Base-by-base conservation (phyloP, 2,113 vertebrate genomes). In the Tragelaphus buxtoni region DNA sequence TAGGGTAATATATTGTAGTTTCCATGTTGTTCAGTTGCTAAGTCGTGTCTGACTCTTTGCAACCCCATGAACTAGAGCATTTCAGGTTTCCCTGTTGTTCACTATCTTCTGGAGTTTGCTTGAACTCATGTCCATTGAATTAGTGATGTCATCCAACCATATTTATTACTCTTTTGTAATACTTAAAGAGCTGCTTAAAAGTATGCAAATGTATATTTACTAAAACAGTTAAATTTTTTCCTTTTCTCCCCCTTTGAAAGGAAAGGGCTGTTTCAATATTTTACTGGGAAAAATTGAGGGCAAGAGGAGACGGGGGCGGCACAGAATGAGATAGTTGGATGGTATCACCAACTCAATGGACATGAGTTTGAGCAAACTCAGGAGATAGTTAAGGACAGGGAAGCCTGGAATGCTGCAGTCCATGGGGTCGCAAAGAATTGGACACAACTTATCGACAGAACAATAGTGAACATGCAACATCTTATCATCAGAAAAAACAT, bases 1-100 rank as follows among this genome's bases (percentile, higher is more conserved):
- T 99, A 99, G 98, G 98, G 99, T 99, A 99, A 99, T 99, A 99
- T 99, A 99, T 98, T 99, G 98, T 99, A 99, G 98, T 99, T 98
- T 99, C 99, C 98, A n/a, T 17, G 35, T 72, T 72, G 20, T 72
- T 72, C 35, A 72, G 65, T 6, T 39, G 20, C 65, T 72, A 39
- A 72, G 2, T 39, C 2, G 0, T 72, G 22, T 72, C 65, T 2
- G 1, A 72, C 65, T 69, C 18, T 72, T 69, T 39, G 65, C 65
- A 72, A 39, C 35, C 10, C 65, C 35, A 72, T 39, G 18, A 72
- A 39, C n/a, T 72, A 72, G 2, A 72, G 18, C 4, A 39, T 35
- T 39, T 35, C 65, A 39, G 20, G 35, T 39, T 72, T 72, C 65
- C 10, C 65, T 72, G 35, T 72, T 72, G 35, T 39, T 39, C 65